A percentile compares a stretch with the other conserved stretches of the same genome.
Conservation (phyloP, 1,140 invertebrate species). For the Drosophila orosa region DNA sequence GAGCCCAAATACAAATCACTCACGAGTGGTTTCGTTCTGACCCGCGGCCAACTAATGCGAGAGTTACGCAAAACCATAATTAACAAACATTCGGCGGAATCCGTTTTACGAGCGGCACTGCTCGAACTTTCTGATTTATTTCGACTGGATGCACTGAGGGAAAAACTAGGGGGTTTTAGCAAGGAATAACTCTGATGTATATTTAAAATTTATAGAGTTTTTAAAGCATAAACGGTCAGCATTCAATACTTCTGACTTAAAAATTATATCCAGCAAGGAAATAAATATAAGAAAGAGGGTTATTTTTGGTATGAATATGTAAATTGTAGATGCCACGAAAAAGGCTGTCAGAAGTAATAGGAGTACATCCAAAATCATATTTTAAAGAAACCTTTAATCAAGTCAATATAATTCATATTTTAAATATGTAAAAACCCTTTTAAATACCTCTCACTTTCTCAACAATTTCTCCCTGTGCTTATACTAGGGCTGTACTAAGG, state of each 20-base stretch:
- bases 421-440: neutral
- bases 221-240: no score
- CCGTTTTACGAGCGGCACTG: slow-evolving; percentile 65
- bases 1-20: slow-evolving; percentile 79
- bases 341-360: no score
- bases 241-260: no score
- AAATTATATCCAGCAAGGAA: no score
- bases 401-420: neutral
- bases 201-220: no score
- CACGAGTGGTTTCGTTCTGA: slow-evolving; percentile 59
- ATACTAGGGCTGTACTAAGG: slow-evolving; percentile 1
- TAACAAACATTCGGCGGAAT: slow-evolving; percentile 77
- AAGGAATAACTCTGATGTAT: neutral
- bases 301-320: no score
- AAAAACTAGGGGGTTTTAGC: neutral
- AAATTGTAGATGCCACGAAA: no score
- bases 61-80: slow-evolving; percentile 81
- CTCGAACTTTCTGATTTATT: slow-evolving; percentile 67
- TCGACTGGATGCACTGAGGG: slow-evolving; percentile 12
- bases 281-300: no score
- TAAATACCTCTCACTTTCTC: neutral
- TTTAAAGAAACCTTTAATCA: neutral
- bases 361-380: no score
- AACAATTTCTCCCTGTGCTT: slow-evolving; percentile 7
- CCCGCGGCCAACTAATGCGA: slow-evolving; percentile 42